Conservation (phyloP, 2,113 vertebrate species). For the Rhadina sibilatrix region DNA sequence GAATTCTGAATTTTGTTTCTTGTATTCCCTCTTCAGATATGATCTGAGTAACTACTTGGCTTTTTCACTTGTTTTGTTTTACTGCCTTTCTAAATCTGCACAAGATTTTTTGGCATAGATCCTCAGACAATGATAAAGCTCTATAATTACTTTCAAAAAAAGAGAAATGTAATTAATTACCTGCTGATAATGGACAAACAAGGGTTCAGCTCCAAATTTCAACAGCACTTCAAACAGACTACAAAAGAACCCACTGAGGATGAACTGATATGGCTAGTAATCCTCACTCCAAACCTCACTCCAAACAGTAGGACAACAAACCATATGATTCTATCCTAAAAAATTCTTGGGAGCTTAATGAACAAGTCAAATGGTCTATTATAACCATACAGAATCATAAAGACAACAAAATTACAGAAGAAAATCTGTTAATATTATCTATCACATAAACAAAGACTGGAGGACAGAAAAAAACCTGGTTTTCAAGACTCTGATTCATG, state of each 20-base stretch:
- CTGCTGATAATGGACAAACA: not conserved
- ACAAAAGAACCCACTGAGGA: not conserved
- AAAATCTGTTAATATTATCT: not conserved
- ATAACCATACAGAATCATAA: not conserved
- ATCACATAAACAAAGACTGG: fast-evolving
- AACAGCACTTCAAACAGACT: not conserved
- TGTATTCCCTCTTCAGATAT: not conserved
- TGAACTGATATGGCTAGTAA: not conserved
- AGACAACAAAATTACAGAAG: not conserved
- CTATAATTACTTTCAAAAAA: not conserved
- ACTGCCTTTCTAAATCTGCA: not conserved
- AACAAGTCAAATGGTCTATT: not conserved
- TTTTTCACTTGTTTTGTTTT: not conserved
- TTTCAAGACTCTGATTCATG: not conserved
- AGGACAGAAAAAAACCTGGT: not conserved
- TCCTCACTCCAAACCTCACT: not conserved
- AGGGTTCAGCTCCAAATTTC: not conserved
- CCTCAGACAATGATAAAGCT: not conserved
- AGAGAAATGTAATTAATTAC: not conserved
- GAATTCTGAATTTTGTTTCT: not conserved
- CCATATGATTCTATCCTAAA: not conserved
- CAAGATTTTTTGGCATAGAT: not conserved
- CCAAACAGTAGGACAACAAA: not conserved
- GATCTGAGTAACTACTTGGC: not conserved
- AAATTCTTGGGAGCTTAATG: not conserved